Evolutionary conservation across 2,113 vertebrate genomes (phyloP).

Genomic region (Etheostoma spectabile): DNA sequence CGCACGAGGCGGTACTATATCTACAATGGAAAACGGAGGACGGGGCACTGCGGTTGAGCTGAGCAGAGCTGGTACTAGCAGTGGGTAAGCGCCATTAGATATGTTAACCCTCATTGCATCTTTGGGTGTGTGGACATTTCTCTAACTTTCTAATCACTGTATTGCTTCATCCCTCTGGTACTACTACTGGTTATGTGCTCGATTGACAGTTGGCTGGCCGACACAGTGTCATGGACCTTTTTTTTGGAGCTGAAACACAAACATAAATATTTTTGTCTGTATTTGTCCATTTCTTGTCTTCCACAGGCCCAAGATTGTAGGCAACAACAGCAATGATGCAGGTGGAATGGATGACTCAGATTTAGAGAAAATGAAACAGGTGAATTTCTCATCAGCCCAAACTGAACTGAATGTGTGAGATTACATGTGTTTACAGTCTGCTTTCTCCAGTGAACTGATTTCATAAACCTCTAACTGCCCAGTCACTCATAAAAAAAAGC

Average conservation of each 20-base stretch:
- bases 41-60: no score
- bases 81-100: background rate
- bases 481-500: background rate
- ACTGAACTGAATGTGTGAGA: background rate
- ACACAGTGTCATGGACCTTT: slow-evolving; percentile 7
- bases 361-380: slow-evolving; percentile 92
- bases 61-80: no score
- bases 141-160: slow-evolving; percentile 7
- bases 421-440: background rate
- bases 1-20: no score
- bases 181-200: slow-evolving; percentile 13
- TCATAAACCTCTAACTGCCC: background rate
- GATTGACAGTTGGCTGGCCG: slow-evolving; percentile 17
- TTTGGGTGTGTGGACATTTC: slow-evolving; percentile 18
- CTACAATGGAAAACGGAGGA: no score
- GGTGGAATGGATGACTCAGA: slow-evolving; percentile 85
- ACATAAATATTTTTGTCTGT: background rate
- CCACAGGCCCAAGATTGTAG: slow-evolving; percentile 83
- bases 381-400: slow-evolving; percentile 53
- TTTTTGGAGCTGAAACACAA: background rate
- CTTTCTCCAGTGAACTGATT: background rate
- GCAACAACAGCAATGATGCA: slow-evolving; percentile 78
- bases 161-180: slow-evolving; percentile 18
- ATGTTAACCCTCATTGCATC: background rate
- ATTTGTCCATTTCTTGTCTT: slow-evolving; percentile 35